Evolutionary conservation across 2,797 vertebrate species (phyloP).

Genomic region (Selene dorsalis): DNA sequence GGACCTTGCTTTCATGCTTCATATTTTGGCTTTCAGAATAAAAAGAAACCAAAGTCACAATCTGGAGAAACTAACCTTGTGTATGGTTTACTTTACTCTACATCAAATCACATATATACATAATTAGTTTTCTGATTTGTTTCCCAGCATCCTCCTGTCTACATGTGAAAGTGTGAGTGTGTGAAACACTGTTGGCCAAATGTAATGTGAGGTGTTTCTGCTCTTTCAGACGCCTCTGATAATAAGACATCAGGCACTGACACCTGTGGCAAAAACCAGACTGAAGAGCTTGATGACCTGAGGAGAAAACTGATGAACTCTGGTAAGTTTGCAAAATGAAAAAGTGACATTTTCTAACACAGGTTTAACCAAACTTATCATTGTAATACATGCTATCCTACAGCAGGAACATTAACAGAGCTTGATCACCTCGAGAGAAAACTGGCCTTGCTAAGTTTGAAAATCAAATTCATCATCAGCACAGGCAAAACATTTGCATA

Average conservation of each 20-base stretch:
- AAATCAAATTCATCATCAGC: too few species aligned
- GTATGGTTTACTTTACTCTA: background rate
- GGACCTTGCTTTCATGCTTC: background rate
- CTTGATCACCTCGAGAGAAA: background rate
- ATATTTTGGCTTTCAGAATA: background rate
- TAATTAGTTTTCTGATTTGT: background rate
- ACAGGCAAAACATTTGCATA: background rate
- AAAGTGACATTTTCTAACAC: too few species aligned
- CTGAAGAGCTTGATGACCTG: slow-evolving; percentile 1
- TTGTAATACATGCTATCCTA: too few species aligned
- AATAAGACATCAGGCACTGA: background rate
- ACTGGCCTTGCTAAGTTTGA: slow-evolving; percentile 12
- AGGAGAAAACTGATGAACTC: background rate
- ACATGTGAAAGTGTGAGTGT: background rate
- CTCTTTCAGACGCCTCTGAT: slow-evolving; percentile 30
- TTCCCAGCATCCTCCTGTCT: background rate
- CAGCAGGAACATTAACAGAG: too few species aligned
- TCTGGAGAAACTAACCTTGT: too few species aligned
- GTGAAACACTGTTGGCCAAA: background rate
- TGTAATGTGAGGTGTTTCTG: background rate
- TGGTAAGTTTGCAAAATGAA: background rate
- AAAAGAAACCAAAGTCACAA: background rate
- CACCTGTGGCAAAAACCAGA: slow-evolving; percentile 6
- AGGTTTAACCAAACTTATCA: too few species aligned
- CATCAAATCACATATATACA: background rate